These are phyloP conservation scores for Drosophila sucinea DNA, from an alignment of 1,140 invertebrate species.

Conservation along the genomic window DNA sequence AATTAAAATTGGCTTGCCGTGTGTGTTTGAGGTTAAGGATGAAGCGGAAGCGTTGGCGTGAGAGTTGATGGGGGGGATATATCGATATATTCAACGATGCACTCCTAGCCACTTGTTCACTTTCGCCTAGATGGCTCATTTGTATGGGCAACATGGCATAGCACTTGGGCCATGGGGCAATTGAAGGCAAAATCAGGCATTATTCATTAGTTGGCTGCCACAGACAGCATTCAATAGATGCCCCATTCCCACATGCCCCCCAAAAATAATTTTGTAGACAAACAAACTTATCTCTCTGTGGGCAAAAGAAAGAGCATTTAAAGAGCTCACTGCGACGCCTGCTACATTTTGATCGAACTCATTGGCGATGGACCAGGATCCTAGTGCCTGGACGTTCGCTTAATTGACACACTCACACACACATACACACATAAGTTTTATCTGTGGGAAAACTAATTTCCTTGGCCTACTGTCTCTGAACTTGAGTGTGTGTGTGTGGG, in stretches of 20 bases:
- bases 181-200: slow-evolving; percentile 68
- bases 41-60: no score
- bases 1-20: background rate
- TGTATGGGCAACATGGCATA: slow-evolving; percentile 50
- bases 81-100: no score
- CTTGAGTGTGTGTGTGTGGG: background rate
- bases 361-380: slow-evolving; percentile 46
- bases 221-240: slow-evolving; percentile 28
- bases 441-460: slow-evolving; percentile 80
- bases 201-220: slow-evolving; percentile 65
- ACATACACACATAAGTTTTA: slow-evolving; percentile 48
- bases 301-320: slow-evolving; percentile 52
- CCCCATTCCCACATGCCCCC: background rate
- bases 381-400: slow-evolving; percentile 45
- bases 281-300: slow-evolving; percentile 33
- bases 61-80: no score
- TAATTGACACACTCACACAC: slow-evolving; percentile 74
- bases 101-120: background rate
- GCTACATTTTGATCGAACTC: slow-evolving; percentile 73
- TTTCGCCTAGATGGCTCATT: slow-evolving; percentile 43
- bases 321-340: slow-evolving; percentile 53
- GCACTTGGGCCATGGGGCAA: slow-evolving; percentile 41
- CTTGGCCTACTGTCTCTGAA: slow-evolving; percentile 54
- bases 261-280: slow-evolving; percentile 59
- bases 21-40: no score